Evolutionary conservation across 35 echinoderm and acorn worm species (phyloP), one percentile per base, ranked within the genome.

Genomic region (Patiria miniata): DNA sequence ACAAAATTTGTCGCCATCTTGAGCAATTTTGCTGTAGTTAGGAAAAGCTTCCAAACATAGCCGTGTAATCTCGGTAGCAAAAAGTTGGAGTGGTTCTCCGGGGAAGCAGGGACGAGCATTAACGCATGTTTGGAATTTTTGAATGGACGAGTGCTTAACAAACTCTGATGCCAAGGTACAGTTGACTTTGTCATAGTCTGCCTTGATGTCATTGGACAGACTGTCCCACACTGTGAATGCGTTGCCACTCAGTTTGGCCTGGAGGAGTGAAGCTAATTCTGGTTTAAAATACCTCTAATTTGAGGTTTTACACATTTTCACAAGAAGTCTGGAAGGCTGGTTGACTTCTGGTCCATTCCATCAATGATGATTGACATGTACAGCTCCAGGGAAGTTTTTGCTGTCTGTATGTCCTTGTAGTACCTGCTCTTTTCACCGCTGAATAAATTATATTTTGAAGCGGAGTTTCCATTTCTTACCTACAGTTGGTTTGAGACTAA

Each of bases 291-390:
- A n/a, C n/a, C n/a, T n/a, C n/a, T n/a, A n/a, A n/a, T n/a, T n/a
- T n/a, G n/a, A n/a, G n/a, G n/a, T n/a, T n/a, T n/a, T n/a, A n/a
- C n/a, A n/a, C n/a, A n/a, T n/a, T n/a, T n/a, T n/a, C n/a, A n/a
- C 19, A 68, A 37, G 36, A 81, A 80, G n/a, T 44, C 55, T 26
- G 90, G 90, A 12, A 92, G 4, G 36, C 56, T n/a, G 39, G 85
- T 86, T 36, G 50, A 73, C 7, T 80, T 81, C 39, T 92, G 90
- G 37, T 92, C 90, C 84, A 87, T 87, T 7, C 77, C 90, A 80
- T 87, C 90, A 14, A 87, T 77, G 18, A 92, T 92, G 8, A 92
- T 76, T n/a, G 83, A 87, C 21, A 92, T 68, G 33, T 92, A 87
- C 28, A 37, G 79, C 10, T 65, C 15, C 1, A n/a, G n/a, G n/a